phyloP scores from a whole-genome alignment of 2,113 vertebrate genomes.

The Lates calcarifer region DNA sequence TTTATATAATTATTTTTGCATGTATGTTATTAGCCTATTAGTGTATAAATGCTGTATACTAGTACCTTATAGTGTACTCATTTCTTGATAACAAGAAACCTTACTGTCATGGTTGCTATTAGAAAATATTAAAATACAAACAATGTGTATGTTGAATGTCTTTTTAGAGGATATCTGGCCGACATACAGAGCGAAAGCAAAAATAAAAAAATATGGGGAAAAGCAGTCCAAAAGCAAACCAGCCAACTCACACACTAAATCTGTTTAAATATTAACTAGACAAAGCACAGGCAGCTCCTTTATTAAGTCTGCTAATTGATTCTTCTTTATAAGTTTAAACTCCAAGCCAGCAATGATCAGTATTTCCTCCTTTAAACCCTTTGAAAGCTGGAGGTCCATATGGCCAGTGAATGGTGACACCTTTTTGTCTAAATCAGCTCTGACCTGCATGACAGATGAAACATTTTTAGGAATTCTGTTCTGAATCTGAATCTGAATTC shows the following conservation, averaged over 20 bases:
- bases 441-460: background rate
- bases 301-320: constrained; percentile 61
- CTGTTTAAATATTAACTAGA: constrained; percentile 67
- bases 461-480: background rate
- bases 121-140: background rate
- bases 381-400: constrained; percentile 25
- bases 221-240: constrained; percentile 36
- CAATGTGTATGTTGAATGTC: background rate
- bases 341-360: constrained; percentile 38
- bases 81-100: background rate
- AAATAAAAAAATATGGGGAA: constrained; percentile 35
- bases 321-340: constrained; percentile 50
- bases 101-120: background rate
- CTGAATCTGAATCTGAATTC: too few relatives aligned
- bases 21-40: too few relatives aligned
- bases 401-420: background rate
- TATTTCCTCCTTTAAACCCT: constrained; percentile 32
- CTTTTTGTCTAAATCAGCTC: constrained; percentile 20
- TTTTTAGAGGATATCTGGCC: constrained; percentile 16
- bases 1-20: too few relatives aligned
- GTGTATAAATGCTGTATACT: background rate
- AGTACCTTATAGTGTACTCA: background rate
- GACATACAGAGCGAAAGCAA: background rate
- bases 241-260: constrained; percentile 37
- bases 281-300: constrained; percentile 58